These are phyloP conservation scores for Tetramorium alpestre DNA, from an alignment of 1,140 invertebrate species.

Conservation along the genomic window DNA sequence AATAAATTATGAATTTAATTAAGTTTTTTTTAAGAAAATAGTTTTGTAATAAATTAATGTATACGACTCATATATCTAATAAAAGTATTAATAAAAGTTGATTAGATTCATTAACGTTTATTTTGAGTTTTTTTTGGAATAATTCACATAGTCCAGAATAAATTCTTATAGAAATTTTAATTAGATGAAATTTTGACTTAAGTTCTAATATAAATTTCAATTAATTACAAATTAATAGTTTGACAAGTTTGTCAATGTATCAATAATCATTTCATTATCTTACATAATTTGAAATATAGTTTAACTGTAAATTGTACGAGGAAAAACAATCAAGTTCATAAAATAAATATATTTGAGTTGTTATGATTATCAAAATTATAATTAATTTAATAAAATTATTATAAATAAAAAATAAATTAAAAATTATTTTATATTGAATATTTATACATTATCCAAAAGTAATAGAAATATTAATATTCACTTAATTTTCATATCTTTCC, in stretches of 20 bases:
- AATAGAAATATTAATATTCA: neutral
- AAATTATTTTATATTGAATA: neutral
- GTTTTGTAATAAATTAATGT: neutral
- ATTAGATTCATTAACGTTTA: slow-evolving; percentile 12
- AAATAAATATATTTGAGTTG: neutral
- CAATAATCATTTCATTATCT: neutral
- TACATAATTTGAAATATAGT: slow-evolving; percentile 3
- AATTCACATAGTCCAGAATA: neutral
- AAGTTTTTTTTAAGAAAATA: neutral
- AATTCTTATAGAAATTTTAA: neutral
- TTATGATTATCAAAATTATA: neutral
- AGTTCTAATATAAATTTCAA: neutral
- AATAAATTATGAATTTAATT: slow-evolving; percentile 10
- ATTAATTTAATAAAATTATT: neutral
- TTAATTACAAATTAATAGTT: neutral
- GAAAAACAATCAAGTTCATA: neutral
- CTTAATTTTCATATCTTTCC: neutral
- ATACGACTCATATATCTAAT: neutral
- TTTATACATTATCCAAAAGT: neutral
- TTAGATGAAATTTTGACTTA: neutral
- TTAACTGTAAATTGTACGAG: neutral
- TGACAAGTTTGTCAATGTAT: neutral
- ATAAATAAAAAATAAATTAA: neutral
- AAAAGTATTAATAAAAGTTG: neutral
- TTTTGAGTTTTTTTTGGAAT: neutral